These are phyloP conservation scores for Psittacula derbiana DNA, from an alignment of 2,797 vertebrate genomes.

Conservation along the genomic window DNA sequence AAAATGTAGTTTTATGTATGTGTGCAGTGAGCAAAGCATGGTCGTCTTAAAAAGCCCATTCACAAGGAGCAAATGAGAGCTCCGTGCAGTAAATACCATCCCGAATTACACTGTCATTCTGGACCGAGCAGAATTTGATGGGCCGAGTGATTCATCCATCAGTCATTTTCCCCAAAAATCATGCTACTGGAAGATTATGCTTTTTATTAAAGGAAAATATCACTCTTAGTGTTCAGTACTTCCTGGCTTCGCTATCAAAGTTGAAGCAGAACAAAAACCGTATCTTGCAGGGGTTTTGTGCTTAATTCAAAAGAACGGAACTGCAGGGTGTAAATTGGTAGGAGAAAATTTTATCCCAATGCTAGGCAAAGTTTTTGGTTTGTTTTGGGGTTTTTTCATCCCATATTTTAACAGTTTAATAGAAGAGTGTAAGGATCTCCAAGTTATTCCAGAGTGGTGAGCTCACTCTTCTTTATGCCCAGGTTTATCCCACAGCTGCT, in stretches of 20 bases:
- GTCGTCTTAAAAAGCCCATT: not conserved
- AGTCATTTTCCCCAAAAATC: not conserved
- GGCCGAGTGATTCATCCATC: slow-evolving; percentile 27
- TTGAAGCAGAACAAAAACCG: not conserved
- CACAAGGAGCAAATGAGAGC: not conserved
- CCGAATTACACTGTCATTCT: not conserved
- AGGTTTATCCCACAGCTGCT: not conserved
- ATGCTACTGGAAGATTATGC: not conserved
- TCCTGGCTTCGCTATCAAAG: not conserved
- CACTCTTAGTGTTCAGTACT: not conserved
- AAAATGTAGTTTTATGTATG: fast-evolving
- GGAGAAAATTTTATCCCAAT: not conserved
- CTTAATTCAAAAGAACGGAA: not conserved
- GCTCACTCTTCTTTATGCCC: not conserved
- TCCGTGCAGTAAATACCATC: not conserved
- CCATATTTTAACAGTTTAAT: not conserved
- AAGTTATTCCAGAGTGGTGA: not conserved
- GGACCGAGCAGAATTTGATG: not conserved
- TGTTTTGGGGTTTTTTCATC: not conserved
- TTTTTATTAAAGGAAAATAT: slow-evolving; percentile 52
- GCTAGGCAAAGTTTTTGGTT: not conserved
- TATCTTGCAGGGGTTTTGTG: not conserved
- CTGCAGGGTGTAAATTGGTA: not conserved
- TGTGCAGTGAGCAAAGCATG: not conserved
- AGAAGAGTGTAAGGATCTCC: not conserved